Conservation (phyloP, 1,140 invertebrate genomes). For the Sycophaga agraensis region DNA sequence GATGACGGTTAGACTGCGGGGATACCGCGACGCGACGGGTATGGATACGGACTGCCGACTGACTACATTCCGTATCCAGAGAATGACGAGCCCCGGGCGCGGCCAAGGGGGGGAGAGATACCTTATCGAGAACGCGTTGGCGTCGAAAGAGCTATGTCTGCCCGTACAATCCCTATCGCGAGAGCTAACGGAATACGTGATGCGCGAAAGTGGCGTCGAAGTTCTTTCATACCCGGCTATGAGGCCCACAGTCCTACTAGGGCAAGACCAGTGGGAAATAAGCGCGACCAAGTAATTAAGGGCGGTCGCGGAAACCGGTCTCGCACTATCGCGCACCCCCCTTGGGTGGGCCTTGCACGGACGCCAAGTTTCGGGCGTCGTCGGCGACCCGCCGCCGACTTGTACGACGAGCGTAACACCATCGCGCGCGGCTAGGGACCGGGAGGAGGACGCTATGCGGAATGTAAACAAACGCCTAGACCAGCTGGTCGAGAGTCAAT, state of each 20-base stretch:
- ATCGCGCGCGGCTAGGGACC: not conserved
- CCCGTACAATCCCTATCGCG: slow-evolving; percentile 4
- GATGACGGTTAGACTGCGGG: too few species aligned
- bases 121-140: not conserved
- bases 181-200: not conserved
- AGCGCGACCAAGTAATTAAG: slow-evolving; percentile 1
- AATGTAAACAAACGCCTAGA: not conserved
- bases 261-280: slow-evolving; percentile 23
- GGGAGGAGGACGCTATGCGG: not conserved
- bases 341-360: slow-evolving; percentile 7
- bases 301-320: not conserved
- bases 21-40: slow-evolving; percentile 15
- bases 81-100: not conserved
- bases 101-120: not conserved
- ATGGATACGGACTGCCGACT: too few species aligned
- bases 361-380: too few species aligned
- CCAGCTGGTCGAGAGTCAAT: too few species aligned
- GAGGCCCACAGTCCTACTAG: slow-evolving; percentile 3
- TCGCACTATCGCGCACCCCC: not conserved
- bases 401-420: not conserved
- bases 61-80: slow-evolving; percentile 21
- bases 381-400: not conserved
- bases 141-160: not conserved
- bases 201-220: not conserved
- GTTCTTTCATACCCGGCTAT: not conserved